These are phyloP conservation scores for Melinopterus prodromus DNA, from an alignment of 2,888 invertebrate genomes.

Conservation along the genomic window DNA sequence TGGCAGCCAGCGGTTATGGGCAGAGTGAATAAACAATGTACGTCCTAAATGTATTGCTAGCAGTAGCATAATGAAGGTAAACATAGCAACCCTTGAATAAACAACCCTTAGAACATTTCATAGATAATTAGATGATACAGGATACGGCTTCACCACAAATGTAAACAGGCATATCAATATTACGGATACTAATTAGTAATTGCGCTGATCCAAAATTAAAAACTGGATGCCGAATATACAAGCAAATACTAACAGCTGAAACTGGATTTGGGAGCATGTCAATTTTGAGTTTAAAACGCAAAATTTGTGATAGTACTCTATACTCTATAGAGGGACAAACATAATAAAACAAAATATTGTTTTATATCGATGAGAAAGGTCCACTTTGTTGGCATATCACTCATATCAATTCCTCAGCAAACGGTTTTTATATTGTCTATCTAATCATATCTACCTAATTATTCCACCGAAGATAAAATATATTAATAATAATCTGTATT, in stretches of 20 bases:
- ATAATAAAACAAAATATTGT: background rate
- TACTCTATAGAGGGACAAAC: too few relatives aligned
- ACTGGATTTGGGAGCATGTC: background rate
- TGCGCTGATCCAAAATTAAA: background rate
- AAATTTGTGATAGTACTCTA: background rate
- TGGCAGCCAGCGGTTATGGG: background rate
- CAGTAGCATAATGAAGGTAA: background rate
- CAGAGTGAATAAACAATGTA: background rate
- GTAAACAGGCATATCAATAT: background rate
- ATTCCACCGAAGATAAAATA: background rate
- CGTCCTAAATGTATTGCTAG: background rate
- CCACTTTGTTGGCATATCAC: background rate
- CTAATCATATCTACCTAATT: slow-evolving; percentile 4
- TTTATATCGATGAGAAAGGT: background rate
- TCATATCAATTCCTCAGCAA: background rate
- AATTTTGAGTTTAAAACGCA: background rate
- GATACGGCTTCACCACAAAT: background rate
- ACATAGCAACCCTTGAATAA: background rate
- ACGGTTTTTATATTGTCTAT: background rate
- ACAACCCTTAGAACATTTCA: background rate
- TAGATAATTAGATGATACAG: background rate
- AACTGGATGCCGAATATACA: background rate
- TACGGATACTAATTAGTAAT: background rate
- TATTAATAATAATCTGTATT: background rate
- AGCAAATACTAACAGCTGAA: background rate